A percentile compares a stretch with the other conserved stretches of the same genome.
These are phyloP conservation scores for Lordiphosa collinella DNA, from an alignment of 1,140 invertebrate species.

Conservation along the genomic window DNA sequence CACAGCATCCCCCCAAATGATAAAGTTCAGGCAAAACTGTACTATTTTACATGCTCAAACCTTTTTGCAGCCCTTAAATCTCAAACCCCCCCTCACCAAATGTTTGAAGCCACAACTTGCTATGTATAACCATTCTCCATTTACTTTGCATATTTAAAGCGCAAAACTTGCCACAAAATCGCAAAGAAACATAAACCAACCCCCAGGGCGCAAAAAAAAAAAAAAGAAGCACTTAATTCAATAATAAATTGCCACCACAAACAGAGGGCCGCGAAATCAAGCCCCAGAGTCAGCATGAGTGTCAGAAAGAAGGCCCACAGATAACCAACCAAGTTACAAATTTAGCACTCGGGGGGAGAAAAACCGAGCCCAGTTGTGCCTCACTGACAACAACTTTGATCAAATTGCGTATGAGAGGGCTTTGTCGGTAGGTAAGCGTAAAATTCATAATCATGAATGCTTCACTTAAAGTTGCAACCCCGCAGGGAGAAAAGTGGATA, in stretches of 20 bases:
- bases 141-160: conserved; percentile 60
- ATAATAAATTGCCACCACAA: conserved; percentile 70
- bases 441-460: conserved; percentile 78
- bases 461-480: conserved; percentile 63
- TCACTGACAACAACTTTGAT: conserved; percentile 54
- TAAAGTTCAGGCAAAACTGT: conserved; percentile 61
- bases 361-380: conserved; percentile 38
- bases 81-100: conserved; percentile 54
- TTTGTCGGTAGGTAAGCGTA: conserved; percentile 77
- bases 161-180: conserved; percentile 1
- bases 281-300: conserved; percentile 17
- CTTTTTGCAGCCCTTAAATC: conserved; percentile 44
- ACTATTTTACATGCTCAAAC: conserved; percentile 69
- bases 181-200: conserved; percentile 33
- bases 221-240: conserved; percentile 66
- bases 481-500: conserved; percentile 38
- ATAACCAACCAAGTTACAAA: conserved; percentile 60
- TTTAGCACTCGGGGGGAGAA: conserved; percentile 18
- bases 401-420: conserved; percentile 56
- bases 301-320: conserved; percentile 21
- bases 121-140: conserved; percentile 7
- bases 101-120: conserved; percentile 32
- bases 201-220: conserved; percentile 16
- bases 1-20: conserved; percentile 17
- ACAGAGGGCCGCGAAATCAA: conserved; percentile 17